Base-by-base conservation (phyloP, 1,140 invertebrate genomes). In the Drosophila watanabei region DNA sequence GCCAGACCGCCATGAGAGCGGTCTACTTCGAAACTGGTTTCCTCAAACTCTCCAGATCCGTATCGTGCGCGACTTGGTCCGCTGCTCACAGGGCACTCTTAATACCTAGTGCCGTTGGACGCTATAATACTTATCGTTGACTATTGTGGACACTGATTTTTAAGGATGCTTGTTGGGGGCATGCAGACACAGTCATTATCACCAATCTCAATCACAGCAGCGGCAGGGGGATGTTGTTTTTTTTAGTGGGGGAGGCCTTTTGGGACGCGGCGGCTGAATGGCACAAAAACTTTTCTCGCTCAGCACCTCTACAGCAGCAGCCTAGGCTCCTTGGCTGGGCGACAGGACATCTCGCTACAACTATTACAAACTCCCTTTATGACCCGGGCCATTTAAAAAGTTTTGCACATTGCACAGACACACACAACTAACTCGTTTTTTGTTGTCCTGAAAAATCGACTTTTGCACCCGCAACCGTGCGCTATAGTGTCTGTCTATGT, bases 361-460 rank as follows among this genome's bases (percentile, higher is more conserved):
- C 56, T 58, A 68, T 32, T 49, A 54, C 65, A 69, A 70, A 75
- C 73, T 61, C 57, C 65, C 63, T 75, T 66, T 70, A 71, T 75
- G 60, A 46, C 63, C 49, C 48, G 61, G 66, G 77, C 79, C 66
- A 82, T 91, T 90, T 58, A 73, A 86, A 73, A 86, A 90, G 52
- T 86, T 83, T 90, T 89, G 76, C 86, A 80, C 86, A 88, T 72
- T 37, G 35, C 57, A 43, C 20, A 33, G 13, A 80, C 20, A 33
- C 24, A 80, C 62, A 88, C 85, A 86, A 75, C 54, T 57, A 57
- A 39, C 54, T 57, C 60, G 48, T 18, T 66, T 80, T 64, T 76
- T 80, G 79, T 86, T 90, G 80, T 69, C 70, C 54, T 57, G 86
- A 85, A 90, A 90, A 90, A 90, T 90, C 79, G 86, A 90, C 86